Base-by-base conservation (phyloP, 2,888 invertebrate genomes). In the Drosophila quasianomalipes region DNA sequence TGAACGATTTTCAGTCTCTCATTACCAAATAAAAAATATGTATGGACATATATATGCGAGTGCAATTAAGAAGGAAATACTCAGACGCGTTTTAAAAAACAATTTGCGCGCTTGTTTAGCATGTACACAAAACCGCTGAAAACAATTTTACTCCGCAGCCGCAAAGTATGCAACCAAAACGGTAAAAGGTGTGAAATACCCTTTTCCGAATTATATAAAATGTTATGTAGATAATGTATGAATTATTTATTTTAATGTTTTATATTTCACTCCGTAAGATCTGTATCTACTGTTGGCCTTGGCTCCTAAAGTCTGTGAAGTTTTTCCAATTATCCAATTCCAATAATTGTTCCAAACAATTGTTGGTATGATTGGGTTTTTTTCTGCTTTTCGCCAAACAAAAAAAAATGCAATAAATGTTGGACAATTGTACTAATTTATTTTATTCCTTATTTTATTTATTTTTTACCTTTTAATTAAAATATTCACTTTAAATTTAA, bases 81-180 rank as follows among this genome's bases (percentile, higher is more conserved):
- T 6, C n/a, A 35, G 54, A 54, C n/a, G 53, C 35, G 26, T 33
- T 60, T 78, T 66, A n/a, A 69, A 74, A 77, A 80, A 76, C 52
- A 49, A 60, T 60, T 65, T 78, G 64, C 52, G 52, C 68, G 74
- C 82, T 76, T 35, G 65, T 81, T 85, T 79, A 81, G 79, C 74
- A 75, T 81, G 86, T 74, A 68, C 57, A 74, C 61, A 69, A 70
- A 85, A 83, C 82, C 84, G 30, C 70, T 57, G 52, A 75, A 81
- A 76, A 69, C 72, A 73, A 76, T 79, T 86, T 76, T 49, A 26
- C 52, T 41, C 39, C 33, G 52, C 68, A 33, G 76, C 84, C 85
- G 64, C 77, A 84, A 82, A 84, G 83, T 77, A 86, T 75, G 79
- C 79, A 82, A 79, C 70, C 3, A 64, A 67, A 74, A 60, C 37